These are phyloP conservation scores for Drosophila seclusa DNA, from an alignment of 2,888 invertebrate genomes.

Conservation along the genomic window DNA sequence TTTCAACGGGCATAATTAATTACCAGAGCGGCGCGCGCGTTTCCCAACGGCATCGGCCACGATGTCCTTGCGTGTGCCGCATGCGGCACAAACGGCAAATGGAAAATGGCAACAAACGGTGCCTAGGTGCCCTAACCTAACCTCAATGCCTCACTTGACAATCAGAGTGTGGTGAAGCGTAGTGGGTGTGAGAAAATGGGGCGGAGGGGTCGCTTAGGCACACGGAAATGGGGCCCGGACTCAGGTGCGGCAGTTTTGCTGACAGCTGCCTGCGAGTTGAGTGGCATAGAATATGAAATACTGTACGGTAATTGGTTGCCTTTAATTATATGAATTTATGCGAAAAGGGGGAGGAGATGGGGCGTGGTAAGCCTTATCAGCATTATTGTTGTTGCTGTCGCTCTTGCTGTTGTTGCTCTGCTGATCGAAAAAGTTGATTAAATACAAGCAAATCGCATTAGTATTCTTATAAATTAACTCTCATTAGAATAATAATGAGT, in stretches of 20 bases:
- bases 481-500: conserved; percentile 8
- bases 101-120: conserved; percentile 14
- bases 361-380: conserved; percentile 28
- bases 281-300: conserved; percentile 47
- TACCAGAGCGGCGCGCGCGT: conserved; percentile 60
- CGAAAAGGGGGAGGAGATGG: conserved; percentile 1
- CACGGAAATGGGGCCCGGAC: conserved; percentile 51
- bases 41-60: conserved; percentile 63
- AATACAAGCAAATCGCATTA: conserved; percentile 15
- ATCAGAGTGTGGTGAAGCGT: conserved; percentile 14
- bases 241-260: conserved; percentile 58
- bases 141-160: conserved; percentile 66
- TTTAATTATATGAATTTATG: conserved; percentile 74
- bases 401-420: background rate
- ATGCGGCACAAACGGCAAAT: conserved; percentile 13
- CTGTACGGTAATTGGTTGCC: conserved; percentile 67
- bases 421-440: conserved; percentile 36
- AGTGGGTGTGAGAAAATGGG: background rate
- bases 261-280: conserved; percentile 62
- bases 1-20: conserved; percentile 78
- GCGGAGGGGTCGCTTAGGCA: conserved; percentile 18
- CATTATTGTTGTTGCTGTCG: conserved; percentile 11
- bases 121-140: conserved; percentile 38
- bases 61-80: conserved; percentile 53
- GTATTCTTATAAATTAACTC: conserved; percentile 6